A percentile compares a stretch with the other conserved stretches of the same genome.
phyloP scores from a whole-genome alignment of 2,113 vertebrate species.

The Pseudois nayaur region DNA sequence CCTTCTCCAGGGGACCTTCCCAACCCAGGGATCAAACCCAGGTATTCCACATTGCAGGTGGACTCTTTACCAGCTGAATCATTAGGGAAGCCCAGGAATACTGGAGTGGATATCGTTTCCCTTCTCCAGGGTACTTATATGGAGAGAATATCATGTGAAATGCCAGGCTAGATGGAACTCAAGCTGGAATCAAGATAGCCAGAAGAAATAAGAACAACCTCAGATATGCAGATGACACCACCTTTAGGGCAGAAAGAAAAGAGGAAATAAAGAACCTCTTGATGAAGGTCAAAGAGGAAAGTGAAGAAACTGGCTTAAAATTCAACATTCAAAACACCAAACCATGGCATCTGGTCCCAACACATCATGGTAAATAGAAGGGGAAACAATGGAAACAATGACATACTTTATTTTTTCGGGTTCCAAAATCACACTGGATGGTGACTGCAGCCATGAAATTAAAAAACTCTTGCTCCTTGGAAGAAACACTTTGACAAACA shows the following conservation, averaged over 20 bases:
- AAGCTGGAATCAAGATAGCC: background rate
- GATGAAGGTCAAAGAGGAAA: background rate
- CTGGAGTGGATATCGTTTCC: background rate
- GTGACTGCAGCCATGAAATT: background rate
- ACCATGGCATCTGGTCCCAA: background rate
- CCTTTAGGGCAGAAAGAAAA: background rate
- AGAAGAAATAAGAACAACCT: background rate
- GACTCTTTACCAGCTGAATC: background rate
- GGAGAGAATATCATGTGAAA: background rate
- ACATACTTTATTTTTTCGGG: rapidly evolving
- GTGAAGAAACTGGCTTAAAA: background rate
- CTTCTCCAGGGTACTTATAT: background rate
- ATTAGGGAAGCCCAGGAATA: background rate
- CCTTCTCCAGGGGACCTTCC: background rate
- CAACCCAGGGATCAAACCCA: background rate
- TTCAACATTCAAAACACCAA: background rate
- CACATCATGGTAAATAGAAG: background rate
- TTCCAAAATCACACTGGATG: background rate
- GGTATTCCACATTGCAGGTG: background rate
- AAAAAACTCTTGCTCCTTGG: background rate
- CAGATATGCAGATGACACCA: background rate
- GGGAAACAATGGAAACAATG: background rate
- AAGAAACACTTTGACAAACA: background rate
- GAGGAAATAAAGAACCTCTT: background rate
- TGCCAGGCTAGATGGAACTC: background rate